Conservation (phyloP, 2,888 invertebrate genomes). For the Ernsta delagoae region DNA sequence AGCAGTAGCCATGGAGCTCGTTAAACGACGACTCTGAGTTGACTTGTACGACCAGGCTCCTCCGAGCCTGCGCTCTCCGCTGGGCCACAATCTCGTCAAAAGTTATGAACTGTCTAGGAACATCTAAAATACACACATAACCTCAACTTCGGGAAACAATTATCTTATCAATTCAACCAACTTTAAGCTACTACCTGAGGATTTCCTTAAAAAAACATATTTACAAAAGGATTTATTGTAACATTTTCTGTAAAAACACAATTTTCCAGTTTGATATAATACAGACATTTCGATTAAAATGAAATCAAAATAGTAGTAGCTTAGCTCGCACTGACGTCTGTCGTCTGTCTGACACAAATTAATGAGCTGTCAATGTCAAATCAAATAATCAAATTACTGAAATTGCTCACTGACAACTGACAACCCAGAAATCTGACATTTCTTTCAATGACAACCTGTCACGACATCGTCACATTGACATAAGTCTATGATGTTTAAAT, state of each 20-base stretch:
- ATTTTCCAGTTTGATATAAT: conserved; percentile 69
- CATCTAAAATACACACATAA: conserved; percentile 67
- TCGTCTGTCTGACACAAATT: too few species aligned
- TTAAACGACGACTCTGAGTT: conserved; percentile 88
- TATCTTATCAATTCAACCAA: conserved; percentile 19
- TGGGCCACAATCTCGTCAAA: conserved; percentile 86
- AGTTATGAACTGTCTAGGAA: conserved; percentile 60
- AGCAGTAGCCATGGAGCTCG: conserved; percentile 89
- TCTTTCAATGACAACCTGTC: too few species aligned
- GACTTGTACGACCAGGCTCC: conserved; percentile 91
- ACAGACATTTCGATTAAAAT: conserved; percentile 66
- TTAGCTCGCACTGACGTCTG: background rate
- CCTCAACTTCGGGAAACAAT: conserved; percentile 55
- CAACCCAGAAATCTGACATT: too few species aligned
- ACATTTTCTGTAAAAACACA: conserved; percentile 58
- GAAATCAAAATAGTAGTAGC: conserved; percentile 12
- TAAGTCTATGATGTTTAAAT: too few species aligned
- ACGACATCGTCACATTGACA: too few species aligned
- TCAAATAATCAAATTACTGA: too few species aligned
- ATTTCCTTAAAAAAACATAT: conserved; percentile 59
- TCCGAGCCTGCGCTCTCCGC: conserved; percentile 87
- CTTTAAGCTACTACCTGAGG: conserved; percentile 60
- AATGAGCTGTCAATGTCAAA: too few species aligned
- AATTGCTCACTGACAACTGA: too few species aligned
- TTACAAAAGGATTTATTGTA: conserved; percentile 56